Conservation (phyloP, 92 coral and sea anemone species). For the Parazoanthus darwini region DNA sequence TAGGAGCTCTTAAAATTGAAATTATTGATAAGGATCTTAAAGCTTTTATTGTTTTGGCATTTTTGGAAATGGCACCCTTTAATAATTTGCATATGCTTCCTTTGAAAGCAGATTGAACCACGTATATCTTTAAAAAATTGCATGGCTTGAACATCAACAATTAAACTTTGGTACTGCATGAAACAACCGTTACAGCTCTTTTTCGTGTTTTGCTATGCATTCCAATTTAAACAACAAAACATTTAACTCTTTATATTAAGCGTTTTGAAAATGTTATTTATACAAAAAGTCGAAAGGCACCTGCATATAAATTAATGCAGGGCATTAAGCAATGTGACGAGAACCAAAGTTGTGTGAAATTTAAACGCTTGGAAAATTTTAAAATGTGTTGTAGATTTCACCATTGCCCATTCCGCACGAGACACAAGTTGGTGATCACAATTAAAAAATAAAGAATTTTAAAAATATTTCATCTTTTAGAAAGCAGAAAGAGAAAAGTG, state of each 20-base stretch:
- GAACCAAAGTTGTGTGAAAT: background rate
- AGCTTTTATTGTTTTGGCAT: too few species aligned
- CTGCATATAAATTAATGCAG: slow-evolving; percentile 19
- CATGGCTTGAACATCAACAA: too few species aligned
- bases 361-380: too few species aligned
- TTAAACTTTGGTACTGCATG: background rate
- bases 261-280: too few species aligned
- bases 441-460: background rate
- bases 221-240: background rate
- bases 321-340: background rate
- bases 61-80: too few species aligned
- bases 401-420: too few species aligned
- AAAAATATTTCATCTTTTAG: background rate
- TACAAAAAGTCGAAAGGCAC: background rate
- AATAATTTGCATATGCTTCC: too few species aligned
- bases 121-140: too few species aligned
- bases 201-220: background rate
- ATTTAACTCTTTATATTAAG: background rate
- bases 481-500: background rate
- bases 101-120: background rate
- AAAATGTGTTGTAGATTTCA: too few species aligned
- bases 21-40: too few species aligned
- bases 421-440: background rate
- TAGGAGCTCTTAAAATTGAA: too few species aligned
- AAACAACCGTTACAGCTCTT: background rate